Conservation (phyloP, 2,888 invertebrate species). For the Xanthia togata region DNA sequence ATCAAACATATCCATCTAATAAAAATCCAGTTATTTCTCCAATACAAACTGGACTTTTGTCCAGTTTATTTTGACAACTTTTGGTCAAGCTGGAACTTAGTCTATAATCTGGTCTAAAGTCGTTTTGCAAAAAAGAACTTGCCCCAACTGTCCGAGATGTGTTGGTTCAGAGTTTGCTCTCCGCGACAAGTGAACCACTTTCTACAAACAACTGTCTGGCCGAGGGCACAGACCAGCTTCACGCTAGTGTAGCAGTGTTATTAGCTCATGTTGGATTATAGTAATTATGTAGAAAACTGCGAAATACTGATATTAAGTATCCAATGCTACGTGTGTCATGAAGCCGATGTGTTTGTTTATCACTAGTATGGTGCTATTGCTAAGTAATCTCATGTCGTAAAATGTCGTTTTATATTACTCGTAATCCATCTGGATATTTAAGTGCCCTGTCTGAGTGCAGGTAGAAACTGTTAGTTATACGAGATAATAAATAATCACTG, state of each 20-base stretch:
- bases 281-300: slow-evolving; percentile 39
- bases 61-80: background rate
- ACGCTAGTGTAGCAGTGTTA: slow-evolving; percentile 4
- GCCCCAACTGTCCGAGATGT: slow-evolving; percentile 23
- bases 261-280: slow-evolving; percentile 28
- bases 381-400: slow-evolving; percentile 12
- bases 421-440: slow-evolving; percentile 10
- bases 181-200: slow-evolving; percentile 49
- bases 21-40: background rate
- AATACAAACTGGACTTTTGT: background rate
- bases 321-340: background rate
- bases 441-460: slow-evolving; percentile 6
- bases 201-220: slow-evolving; percentile 47
- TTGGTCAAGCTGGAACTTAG: background rate
- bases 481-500: slow-evolving; percentile 16
- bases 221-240: slow-evolving; percentile 20
- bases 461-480: background rate
- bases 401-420: background rate
- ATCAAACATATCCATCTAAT: background rate
- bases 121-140: slow-evolving; percentile 2
- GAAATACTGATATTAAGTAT: slow-evolving; percentile 15
- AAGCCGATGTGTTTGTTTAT: slow-evolving; percentile 29
- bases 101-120: background rate
- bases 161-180: slow-evolving; percentile 24
- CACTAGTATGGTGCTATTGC: slow-evolving; percentile 1